Conservation (phyloP, 2,797 vertebrate species). For the Darevskia mixta region DNA sequence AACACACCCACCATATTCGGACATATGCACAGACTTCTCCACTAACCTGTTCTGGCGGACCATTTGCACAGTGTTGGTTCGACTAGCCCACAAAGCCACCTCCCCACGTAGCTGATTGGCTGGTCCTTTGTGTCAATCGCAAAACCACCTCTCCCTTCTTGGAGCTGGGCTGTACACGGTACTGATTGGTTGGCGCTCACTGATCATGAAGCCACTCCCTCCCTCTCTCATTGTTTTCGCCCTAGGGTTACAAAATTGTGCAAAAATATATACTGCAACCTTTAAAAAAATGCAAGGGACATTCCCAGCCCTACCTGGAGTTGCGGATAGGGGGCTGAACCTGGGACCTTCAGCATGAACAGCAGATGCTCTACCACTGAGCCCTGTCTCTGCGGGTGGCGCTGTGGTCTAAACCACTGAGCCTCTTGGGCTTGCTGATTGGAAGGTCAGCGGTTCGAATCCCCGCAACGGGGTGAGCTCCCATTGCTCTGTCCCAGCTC, state of each 20-base stretch:
- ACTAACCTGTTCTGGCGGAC: neutral
- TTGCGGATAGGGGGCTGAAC: no score
- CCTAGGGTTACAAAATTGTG: neutral
- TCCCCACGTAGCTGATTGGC: neutral
- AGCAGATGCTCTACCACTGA: no score
- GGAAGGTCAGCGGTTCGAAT: no score
- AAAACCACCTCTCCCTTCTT: neutral
- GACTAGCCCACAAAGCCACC: neutral
- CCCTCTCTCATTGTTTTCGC: neutral
- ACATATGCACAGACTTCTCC: neutral
- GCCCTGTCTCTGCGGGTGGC: no score
- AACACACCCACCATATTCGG: neutral
- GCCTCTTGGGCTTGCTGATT: no score
- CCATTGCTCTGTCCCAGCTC: no score
- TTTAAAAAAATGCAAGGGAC: neutral
- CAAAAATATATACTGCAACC: neutral
- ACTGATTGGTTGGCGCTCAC: neutral
- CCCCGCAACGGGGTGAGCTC: no score
- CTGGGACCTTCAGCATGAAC: no score
- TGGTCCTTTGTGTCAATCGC: neutral
- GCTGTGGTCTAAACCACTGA: no score
- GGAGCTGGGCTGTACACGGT: neutral
- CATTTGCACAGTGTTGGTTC: neutral
- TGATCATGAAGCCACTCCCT: neutral
- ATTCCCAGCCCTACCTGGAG: no score